Conservation (phyloP, 1,140 invertebrate genomes). For the Nasonia vitripennis region DNA sequence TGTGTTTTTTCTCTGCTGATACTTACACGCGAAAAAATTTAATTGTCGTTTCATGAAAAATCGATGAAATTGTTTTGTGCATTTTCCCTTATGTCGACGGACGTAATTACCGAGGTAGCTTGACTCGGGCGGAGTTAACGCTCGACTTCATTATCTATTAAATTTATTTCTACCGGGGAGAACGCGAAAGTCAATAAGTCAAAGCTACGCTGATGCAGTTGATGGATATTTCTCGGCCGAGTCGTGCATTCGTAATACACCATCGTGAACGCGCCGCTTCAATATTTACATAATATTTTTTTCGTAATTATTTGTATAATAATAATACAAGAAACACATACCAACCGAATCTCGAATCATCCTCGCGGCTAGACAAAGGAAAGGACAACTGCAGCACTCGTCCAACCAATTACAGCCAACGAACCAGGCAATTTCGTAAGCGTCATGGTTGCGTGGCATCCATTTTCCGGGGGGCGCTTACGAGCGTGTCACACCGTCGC, state of each 20-base stretch:
- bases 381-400: neutral
- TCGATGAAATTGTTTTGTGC: neutral
- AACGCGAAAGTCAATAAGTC: neutral
- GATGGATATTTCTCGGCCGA: neutral
- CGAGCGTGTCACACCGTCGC: conserved; percentile 8
- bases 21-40: neutral
- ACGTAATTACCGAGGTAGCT: neutral
- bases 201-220: neutral
- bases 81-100: neutral
- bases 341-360: too few relatives aligned
- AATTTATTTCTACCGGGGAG: neutral
- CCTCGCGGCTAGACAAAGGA: neutral
- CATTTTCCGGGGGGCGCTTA: conserved; percentile 37
- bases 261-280: too few relatives aligned
- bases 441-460: conserved; percentile 26
- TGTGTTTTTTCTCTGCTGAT: neutral
- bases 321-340: too few relatives aligned
- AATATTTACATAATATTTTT: too few relatives aligned
- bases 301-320: too few relatives aligned
- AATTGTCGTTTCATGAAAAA: conserved; percentile 32
- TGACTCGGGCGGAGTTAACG: neutral
- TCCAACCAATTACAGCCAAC: neutral
- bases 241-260: neutral
- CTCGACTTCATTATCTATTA: neutral
- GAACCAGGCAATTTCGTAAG: neutral